Base-by-base conservation (phyloP, 2,113 vertebrate genomes). In the Odocoileus hemionus region DNA sequence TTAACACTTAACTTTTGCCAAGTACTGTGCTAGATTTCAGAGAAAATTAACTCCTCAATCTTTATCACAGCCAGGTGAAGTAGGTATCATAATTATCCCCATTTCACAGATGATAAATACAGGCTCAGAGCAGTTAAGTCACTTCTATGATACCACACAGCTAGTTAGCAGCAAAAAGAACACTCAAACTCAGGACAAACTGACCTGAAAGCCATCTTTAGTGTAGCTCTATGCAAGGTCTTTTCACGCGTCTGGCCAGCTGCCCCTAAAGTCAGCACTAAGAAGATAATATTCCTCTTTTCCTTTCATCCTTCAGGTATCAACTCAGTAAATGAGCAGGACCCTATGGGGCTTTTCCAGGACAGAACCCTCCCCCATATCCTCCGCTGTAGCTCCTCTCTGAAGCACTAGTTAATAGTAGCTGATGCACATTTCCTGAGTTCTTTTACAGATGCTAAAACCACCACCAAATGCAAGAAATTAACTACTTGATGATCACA, bases 1-100 rank as follows among this genome's bases (percentile, higher is more conserved):
- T 87, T 85, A 86, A 95, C 60, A 52, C 25, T 50, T 90, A 82
- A 17, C 21, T 12, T 96, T 96, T 89, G 36, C 78, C 94, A 97
- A 93, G 33, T 58, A 93, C n/a, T 54, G 26, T 33, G 17, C 58
- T 82, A 60, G 43, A 80, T 86, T 78, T 91, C 30, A 14, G 23
- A 50, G 25, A 93, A 96, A 96, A 95, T 83, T 82, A 86, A 50
- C 87, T 93, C 55, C n/a, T 70, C 47, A 33, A 33, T 26, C 74
- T 47, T 90, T 47, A 91, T 36, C 52, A 87, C 21, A 76, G 23
- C 3, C 43, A 45, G 64, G 60, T 82, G 47, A 95, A 54, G n/a
- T 58, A 87, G 12, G 14, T 64, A 78, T 17, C 26, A 28, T 33
- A 74, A 80, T 70, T 87, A 70, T 76, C 15, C 54, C 50, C 43